Evolutionary conservation across 2,888 invertebrate species (phyloP).

Genomic region (Desoria tigrina): DNA sequence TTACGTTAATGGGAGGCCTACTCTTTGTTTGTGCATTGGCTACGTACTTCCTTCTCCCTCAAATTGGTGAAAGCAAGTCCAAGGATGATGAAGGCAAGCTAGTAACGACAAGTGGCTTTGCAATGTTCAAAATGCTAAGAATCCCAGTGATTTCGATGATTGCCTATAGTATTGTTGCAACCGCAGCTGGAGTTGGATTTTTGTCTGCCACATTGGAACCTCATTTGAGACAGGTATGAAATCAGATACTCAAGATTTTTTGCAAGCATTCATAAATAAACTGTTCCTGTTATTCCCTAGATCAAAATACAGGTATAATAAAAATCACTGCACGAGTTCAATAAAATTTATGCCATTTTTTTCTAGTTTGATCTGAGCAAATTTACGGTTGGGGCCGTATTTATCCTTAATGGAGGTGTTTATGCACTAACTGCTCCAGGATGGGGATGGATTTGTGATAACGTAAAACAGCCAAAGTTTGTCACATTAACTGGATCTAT

Average conservation of each 20-base stretch:
- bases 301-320: not conserved
- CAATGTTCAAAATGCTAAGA: conserved; percentile 66
- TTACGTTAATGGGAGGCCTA: conserved; percentile 57
- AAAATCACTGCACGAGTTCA: not conserved
- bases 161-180: conserved; percentile 71
- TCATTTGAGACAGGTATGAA: conserved; percentile 74
- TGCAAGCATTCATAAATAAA: not conserved
- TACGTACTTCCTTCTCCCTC: conserved; percentile 56
- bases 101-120: conserved; percentile 35
- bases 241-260: conserved; percentile 20
- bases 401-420: conserved; percentile 78
- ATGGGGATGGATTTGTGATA: conserved; percentile 81
- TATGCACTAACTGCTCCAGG: conserved; percentile 77
- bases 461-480: conserved; percentile 67
- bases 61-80: conserved; percentile 56
- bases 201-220: conserved; percentile 85
- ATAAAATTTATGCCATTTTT: conserved; percentile 5
- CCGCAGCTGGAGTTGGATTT: conserved; percentile 82
- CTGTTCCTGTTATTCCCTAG: not conserved
- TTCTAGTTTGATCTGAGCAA: conserved; percentile 68
- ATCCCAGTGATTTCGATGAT: conserved; percentile 75
- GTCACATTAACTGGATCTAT: conserved; percentile 69
- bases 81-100: not conserved
- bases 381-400: conserved; percentile 73
- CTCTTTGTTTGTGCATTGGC: conserved; percentile 56